Conservation (phyloP, 2,113 vertebrate genomes). For the Nyctibius bracteatus region DNA sequence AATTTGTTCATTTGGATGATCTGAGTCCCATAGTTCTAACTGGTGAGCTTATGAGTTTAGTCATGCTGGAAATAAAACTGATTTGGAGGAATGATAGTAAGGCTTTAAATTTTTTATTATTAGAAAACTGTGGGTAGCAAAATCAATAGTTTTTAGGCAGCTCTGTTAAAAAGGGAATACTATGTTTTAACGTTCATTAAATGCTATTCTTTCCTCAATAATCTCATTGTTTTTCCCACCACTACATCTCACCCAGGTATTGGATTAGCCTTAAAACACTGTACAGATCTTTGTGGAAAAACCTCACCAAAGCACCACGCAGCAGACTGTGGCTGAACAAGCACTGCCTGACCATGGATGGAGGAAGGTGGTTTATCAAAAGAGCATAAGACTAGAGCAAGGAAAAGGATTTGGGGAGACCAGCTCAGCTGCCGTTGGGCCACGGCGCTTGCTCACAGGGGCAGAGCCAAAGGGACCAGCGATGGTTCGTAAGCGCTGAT, state of each 20-base stretch:
- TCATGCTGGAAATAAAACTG: constrained; percentile 1
- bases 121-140: constrained; percentile 8
- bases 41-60: not conserved
- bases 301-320: not conserved
- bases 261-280: not conserved
- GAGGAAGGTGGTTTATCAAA: not conserved
- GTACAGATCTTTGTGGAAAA: not conserved
- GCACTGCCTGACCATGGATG: accelerated
- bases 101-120: constrained; percentile 9
- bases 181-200: not conserved
- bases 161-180: not conserved
- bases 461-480: not conserved
- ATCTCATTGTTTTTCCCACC: not conserved
- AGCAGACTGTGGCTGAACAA: accelerated
- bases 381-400: not conserved
- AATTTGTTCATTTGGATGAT: not conserved
- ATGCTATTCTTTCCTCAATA: not conserved
- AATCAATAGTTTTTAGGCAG: constrained; percentile 33
- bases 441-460: accelerated
- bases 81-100: not conserved
- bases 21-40: not conserved
- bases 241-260: not conserved
- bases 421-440: not conserved
- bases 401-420: not conserved
- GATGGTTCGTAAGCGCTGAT: accelerated